Evolutionary conservation across 2,888 invertebrate genomes (phyloP), one percentile per base, ranked within the genome.

Genomic region (Tryphoninae sp.): DNA sequence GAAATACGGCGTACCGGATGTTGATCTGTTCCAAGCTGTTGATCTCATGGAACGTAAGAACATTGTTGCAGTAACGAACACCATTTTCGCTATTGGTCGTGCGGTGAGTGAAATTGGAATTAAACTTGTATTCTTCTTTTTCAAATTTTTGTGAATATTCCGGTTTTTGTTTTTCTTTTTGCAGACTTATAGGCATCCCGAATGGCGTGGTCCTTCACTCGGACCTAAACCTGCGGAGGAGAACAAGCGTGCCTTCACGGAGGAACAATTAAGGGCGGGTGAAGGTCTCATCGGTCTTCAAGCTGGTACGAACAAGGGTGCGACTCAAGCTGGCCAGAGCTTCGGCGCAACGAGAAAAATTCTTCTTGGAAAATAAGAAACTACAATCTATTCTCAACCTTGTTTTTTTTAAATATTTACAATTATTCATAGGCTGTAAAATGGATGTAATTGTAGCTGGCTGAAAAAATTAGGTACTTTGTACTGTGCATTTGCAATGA

Each of bases 1-100:
- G 61, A 95, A 94, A 87, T 96, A 97, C 88, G 98, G 98, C 71
- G 96, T 98, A 0, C 95, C 96, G 6, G 96, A 97, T 86, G 95
- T 95, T 0, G 98, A 98, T 90, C 94, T 96, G 11, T 98, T 98
- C 94, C 97, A 98, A 93, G 96, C 98, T 1, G 97, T 97, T 0
- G 98, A 98, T 89, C 94, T 98, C 40, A 98, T 96, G 94, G 98
- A 98, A 91, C 95, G 94, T 89, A 97, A 97, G 92, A 98, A 98
- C 92, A 96, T 98, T 84, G 95, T 96, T 49, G 94, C 96, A 78
- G 98, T 98, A 65, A 96, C 98, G 71, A 95, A 95, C 88, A 97
- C 97, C 69, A 95, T 98, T 88, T 96, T 96, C 89, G 96, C 98
- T 16, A 94, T 98, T 85, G 98, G 97, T 79, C 95, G 98, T 89